Base-by-base conservation (phyloP, 2,888 invertebrate genomes). In the Eurytoma californica region DNA sequence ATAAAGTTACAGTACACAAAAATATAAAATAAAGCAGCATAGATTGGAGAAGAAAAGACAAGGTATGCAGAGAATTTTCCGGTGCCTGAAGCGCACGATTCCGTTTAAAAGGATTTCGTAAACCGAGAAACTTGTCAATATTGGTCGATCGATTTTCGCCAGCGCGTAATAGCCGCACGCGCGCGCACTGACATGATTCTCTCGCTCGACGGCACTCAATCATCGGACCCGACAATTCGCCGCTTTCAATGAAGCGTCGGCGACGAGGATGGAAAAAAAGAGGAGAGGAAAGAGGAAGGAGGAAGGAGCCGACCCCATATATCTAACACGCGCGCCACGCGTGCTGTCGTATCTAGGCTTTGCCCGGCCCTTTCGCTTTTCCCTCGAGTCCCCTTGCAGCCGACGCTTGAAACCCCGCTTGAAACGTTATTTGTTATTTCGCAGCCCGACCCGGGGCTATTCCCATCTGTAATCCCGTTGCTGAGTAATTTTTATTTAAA, bases 141-240 rank as follows among this genome's bases (percentile, higher is more conserved):
- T 16, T 4, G 39, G 14, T 2, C 20, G 66, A 66, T 66, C 53
- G 67, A 53, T 67, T 53, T 53, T 20, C 12, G 14, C 3, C 24
- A n/a, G 49, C 51, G 51, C 49, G 24, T 20, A 66, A 66, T 51
- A 49, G 49, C 20, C 55, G 39, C n/a, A 20, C 47, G 24, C 51
- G 49, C 49, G 13, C 47, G 16, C 55, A 30, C 57, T 30, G 58
- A 66, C 60, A 58, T 51, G 39, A 58, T 66, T 65, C 51, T 39
- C 60, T 12, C 39, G 39, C 39, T 39, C 24, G 2, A 12, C 39
- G 4, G 61, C 65, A 66, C 66, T 77, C 66, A 66, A 77, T 77
- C 65, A 66, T 72, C 58, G 58, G 13, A 20, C 30, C 57, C 65
- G 70, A 63, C 65, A 65, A 72, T 63, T 53, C 51, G 24, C 24